Percentiles rank a stretch among this genome's conserved stretches.
These are phyloP conservation scores for Semaprochilodus insignis DNA, from an alignment of 2,797 vertebrate species.

Conservation along the genomic window DNA sequence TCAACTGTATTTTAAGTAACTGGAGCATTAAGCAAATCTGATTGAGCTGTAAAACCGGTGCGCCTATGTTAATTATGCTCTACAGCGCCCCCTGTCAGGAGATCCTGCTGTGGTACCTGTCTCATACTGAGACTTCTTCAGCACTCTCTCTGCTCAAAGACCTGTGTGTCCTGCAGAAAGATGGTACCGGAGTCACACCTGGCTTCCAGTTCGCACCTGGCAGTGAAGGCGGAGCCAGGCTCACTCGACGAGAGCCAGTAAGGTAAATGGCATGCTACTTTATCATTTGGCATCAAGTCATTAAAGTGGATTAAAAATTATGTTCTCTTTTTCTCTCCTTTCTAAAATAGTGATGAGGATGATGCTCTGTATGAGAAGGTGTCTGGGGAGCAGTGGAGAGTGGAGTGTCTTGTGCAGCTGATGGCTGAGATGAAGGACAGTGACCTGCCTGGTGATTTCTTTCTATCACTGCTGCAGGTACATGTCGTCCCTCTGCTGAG, in stretches of 20 bases:
- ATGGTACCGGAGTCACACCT: conserved; percentile 60
- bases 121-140: conserved; percentile 70
- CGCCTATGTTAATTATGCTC: conserved; percentile 25
- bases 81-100: conserved; percentile 88
- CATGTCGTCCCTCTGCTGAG: background rate
- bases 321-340: background rate
- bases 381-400: conserved; percentile 85
- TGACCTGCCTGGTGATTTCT: conserved; percentile 90
- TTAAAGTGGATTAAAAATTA: background rate
- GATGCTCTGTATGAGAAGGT: conserved; percentile 90
- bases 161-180: conserved; percentile 76
- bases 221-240: conserved; percentile 80
- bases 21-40: background rate
- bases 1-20: background rate
- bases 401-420: conserved; percentile 86
- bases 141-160: conserved; percentile 76
- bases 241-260: conserved; percentile 68
- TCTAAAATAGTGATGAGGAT: conserved; percentile 83
- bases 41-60: background rate
- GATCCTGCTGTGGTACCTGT: conserved; percentile 89
- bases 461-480: conserved; percentile 90
- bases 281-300: background rate
- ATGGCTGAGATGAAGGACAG: conserved; percentile 83
- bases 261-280: conserved; percentile 72
- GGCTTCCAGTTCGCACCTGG: conserved; percentile 80